Base-by-base conservation (phyloP, 2,797 vertebrate genomes). In the Micropoecilia bifurca region DNA sequence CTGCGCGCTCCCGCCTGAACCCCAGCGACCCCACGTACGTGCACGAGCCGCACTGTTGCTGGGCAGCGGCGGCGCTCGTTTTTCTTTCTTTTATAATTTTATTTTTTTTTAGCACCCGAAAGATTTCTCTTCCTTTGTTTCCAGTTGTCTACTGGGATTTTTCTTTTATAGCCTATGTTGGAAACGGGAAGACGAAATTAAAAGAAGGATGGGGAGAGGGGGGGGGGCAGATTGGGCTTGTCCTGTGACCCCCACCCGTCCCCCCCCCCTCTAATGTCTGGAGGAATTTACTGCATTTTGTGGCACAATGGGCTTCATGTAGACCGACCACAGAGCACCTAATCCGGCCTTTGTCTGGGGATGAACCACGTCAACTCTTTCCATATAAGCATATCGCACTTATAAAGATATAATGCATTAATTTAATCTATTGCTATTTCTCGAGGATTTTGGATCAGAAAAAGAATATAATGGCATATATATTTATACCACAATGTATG, bases 21-120 rank as follows among this genome's bases (percentile, higher is more conserved):
- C 93, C 84, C 69, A 33, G 77, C 90, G 91, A 93, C 93, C 93
- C 89, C 89, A 76, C 39, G 45, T 43, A 28, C 77, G 79, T 87
- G 90, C 87, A 87, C 87, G 89, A 81, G 80, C 85, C 85, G 88
- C 91, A 92, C 93, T 94, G 93, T 95, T 94, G 93, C 94, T 93
- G 93, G 93, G 93, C 93, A 94, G 93, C 89, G 59, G 73, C 73
- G 84, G 83, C 75, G 76, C 79, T 53, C 72, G 8, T n/a, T 63
- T 20, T 69, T 75, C 47, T 63, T 13, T 66, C 74, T 45, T 50
- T 16, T 66, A 68, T 50, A 1, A 1, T 46, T 16, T 69, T 75
- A 47, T 50, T 6, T 39, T 22, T 50, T 30, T 39, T 22, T 22
- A 25, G n/a, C 20, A 20, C 63, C 20, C 0, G 9, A 25, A 41